These are phyloP conservation scores for Thymelicus lineola DNA, from an alignment of 2,888 invertebrate genomes.

Conservation along the genomic window DNA sequence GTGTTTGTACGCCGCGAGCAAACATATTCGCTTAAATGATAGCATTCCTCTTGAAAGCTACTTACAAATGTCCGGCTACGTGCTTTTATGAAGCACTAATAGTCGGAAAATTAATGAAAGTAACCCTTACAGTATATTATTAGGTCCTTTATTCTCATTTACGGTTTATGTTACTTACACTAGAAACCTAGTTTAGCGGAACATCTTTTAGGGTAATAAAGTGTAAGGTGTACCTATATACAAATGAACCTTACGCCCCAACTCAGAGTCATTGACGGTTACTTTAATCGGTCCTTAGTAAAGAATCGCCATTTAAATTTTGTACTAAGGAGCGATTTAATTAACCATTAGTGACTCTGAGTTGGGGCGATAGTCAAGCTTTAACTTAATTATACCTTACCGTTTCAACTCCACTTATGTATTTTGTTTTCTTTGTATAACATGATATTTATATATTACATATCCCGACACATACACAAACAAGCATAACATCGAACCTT, in stretches of 20 bases:
- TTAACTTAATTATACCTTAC: too few relatives aligned
- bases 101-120: neutral
- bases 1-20: slow-evolving; percentile 73
- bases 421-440: neutral
- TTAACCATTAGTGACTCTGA: too few relatives aligned
- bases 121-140: neutral
- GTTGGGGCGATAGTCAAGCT: too few relatives aligned
- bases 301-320: too few relatives aligned
- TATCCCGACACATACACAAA: neutral
- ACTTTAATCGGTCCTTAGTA: too few relatives aligned
- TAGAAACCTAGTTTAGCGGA: neutral
- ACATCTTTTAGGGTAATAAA: too few relatives aligned
- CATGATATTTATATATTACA: neutral
- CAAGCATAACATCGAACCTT: slow-evolving; percentile 52
- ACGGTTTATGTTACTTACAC: neutral
- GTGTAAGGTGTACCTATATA: too few relatives aligned
- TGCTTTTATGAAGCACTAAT: slow-evolving; percentile 5
- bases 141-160: neutral
- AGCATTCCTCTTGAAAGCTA: slow-evolving; percentile 56
- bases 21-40: slow-evolving; percentile 74
- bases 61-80: slow-evolving; percentile 43
- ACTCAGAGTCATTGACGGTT: too few relatives aligned
- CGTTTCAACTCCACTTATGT: too few relatives aligned
- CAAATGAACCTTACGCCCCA: too few relatives aligned
- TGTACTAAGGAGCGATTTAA: too few relatives aligned